These are phyloP conservation scores for Tinamus guttatus DNA, from an alignment of 2,113 vertebrate genomes.

Conservation along the genomic window DNA sequence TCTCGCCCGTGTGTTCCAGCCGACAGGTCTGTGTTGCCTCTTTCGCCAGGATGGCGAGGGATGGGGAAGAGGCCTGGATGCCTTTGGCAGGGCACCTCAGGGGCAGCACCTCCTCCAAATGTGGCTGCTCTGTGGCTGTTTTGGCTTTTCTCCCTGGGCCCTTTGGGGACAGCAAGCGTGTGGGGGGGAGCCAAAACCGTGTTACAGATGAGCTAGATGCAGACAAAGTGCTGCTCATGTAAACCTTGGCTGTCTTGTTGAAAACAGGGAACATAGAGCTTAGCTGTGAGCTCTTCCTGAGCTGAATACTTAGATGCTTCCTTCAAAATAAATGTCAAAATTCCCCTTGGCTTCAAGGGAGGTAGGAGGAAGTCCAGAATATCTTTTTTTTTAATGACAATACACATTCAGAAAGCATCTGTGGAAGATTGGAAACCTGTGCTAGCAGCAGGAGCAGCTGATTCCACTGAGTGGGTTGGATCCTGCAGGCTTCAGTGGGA, in stretches of 20 bases:
- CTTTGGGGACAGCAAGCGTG: neutral
- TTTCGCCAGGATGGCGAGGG: neutral
- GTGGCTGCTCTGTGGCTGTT: neutral
- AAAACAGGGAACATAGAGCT: neutral
- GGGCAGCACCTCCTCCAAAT: neutral
- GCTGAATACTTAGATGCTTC: neutral
- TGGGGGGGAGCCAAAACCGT: accelerated
- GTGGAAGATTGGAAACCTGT: neutral
- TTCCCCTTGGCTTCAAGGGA: neutral
- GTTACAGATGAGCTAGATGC: neutral
- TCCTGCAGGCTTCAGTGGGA: neutral
- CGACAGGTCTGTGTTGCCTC: slow-evolving; percentile 86
- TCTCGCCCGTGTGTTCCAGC: slow-evolving; percentile 92
- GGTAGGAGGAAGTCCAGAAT: neutral
- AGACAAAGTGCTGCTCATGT: neutral
- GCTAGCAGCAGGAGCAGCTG: neutral
- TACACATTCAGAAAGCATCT: neutral
- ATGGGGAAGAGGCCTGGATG: neutral
- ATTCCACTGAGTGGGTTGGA: neutral
- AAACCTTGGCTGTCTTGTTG: neutral
- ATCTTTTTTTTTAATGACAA: neutral
- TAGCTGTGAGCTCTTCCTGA: neutral
- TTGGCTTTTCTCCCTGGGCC: neutral
- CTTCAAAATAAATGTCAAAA: neutral
- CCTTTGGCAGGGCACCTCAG: neutral